Base-by-base conservation (phyloP, 2,113 vertebrate genomes). In the Hippocampus zosterae region DNA sequence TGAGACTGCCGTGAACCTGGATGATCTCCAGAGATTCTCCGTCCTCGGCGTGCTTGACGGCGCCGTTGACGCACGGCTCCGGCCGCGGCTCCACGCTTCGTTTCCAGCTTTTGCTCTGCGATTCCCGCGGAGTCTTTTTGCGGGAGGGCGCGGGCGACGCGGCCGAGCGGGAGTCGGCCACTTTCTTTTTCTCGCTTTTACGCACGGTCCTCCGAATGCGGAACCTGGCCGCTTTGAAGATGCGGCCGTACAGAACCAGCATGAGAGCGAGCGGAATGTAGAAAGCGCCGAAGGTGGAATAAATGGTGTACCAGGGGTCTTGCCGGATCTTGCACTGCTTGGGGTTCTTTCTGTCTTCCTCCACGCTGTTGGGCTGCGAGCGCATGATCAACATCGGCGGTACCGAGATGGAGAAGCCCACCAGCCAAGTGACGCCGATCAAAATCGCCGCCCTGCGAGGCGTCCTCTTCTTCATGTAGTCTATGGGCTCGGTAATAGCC, bases 281-380 rank as follows among this genome's bases (percentile, higher is more conserved):
- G 90, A 99, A 99, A 21, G 97, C 96, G 55, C 96, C 95, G 29
- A 98, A 99, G 1, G 97, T 99, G 71, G 97, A 98, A 81, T 98
- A 98, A 78, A 99, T 95, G 0, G 97, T 99, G 88, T 99, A 98
- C 90, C 96, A 96, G 0, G 93, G 95, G 84, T 99, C 96, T 84
- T 96, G 94, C 73, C 95, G 94, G 80, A 99, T 98, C 40, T 91
- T 93, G 74, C 97, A 99, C 25, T 94, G 93, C 67, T 95, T 91
- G 0, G 95, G 94, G 81, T 96, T 89, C 0, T 93, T 93, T 69
- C 93, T 91, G 90, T 96, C 95, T 89, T 94, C 93, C 0, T 92
- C 93, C 63, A 93, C 92, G 74, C 94, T 93, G 92, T 94, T 80
- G 16, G 90, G 85, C 76, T 90, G 88, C 3, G 89, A 91, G 77